Conservation (phyloP, 2,797 vertebrate genomes). For the Chelon labrosus region DNA sequence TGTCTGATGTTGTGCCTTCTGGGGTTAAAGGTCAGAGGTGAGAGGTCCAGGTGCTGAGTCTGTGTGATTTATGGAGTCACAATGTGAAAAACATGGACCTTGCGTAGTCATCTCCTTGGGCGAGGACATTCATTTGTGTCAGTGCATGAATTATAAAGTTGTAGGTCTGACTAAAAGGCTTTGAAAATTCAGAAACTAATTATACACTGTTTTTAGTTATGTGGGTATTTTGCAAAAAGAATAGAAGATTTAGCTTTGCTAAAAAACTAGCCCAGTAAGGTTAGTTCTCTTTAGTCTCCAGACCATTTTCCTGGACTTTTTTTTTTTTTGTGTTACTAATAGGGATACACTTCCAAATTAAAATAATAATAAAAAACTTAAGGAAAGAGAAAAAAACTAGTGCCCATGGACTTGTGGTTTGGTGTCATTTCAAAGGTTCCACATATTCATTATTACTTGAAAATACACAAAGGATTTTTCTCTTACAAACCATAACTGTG, state of each 20-base stretch:
- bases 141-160: slow-evolving; percentile 25
- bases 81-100: slow-evolving; percentile 64
- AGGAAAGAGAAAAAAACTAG: background rate
- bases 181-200: background rate
- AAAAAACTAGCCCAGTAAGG: slow-evolving; percentile 1
- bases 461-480: slow-evolving; percentile 50
- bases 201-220: background rate
- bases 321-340: slow-evolving; percentile 38
- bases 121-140: slow-evolving; percentile 34
- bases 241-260: background rate
- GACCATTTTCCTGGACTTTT: slow-evolving; percentile 41
- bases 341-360: slow-evolving; percentile 49
- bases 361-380: slow-evolving; percentile 19
- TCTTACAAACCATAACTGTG: slow-evolving; percentile 39
- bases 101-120: slow-evolving; percentile 23
- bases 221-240: background rate
- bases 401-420: slow-evolving; percentile 41
- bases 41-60: slow-evolving; percentile 61
- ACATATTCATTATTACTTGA: slow-evolving; percentile 54
- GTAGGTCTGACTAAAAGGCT: background rate
- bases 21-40: slow-evolving; percentile 61
- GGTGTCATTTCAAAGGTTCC: slow-evolving; percentile 43
- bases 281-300: slow-evolving; percentile 16
- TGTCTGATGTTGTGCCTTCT: slow-evolving; percentile 56
- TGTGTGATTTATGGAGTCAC: slow-evolving; percentile 70